Evolutionary conservation across 2,888 invertebrate genomes (phyloP), one percentile per base, ranked within the genome.

Genomic region (Coecobrya sp.): DNA sequence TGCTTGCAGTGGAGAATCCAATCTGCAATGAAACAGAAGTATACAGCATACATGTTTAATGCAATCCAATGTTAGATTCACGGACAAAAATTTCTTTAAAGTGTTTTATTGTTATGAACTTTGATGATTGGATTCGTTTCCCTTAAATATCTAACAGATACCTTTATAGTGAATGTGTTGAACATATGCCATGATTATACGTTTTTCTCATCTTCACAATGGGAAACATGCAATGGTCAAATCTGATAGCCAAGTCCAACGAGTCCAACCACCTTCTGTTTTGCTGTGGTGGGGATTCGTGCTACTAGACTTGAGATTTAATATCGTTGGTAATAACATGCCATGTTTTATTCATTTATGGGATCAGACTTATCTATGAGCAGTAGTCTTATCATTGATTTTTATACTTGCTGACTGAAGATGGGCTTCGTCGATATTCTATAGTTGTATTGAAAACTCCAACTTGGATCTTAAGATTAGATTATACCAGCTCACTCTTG

Each of bases 331-430:
- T 86, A 73, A 16, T 42, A 86, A 73, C 55, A 55, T 55, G 73
- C 52, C 55, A 86, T 86, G 73, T 73, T 86, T 86, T 86, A 86
- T 86, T 86, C 86, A 86, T 86, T 55, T 55, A 73, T 85, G 68
- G 68, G 36, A 65, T 45, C 22, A 19, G 22, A 25, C 25, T 5
- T 62, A 62, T 62, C 5, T 3, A 22, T 5, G 52, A n/a, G n/a
- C 42, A 7, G 42, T 42, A 16, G 49, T 16, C 49, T 16, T 49
- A 49, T 49, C 49, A 7, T 16, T 49, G 49, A 10, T 16, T 42
- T 19, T 19, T 62, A 25, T n/a, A 62, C 19, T 62, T 22, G 25
- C 62, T 22, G 22, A 62, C 62, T 19, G 25, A 25, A 62, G 22
- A 84, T 84, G 30, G 16, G 30, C 22, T 68, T 85, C 68, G 16